These are phyloP conservation scores for Heliothis virescens DNA, from an alignment of 1,140 invertebrate species.

Conservation along the genomic window DNA sequence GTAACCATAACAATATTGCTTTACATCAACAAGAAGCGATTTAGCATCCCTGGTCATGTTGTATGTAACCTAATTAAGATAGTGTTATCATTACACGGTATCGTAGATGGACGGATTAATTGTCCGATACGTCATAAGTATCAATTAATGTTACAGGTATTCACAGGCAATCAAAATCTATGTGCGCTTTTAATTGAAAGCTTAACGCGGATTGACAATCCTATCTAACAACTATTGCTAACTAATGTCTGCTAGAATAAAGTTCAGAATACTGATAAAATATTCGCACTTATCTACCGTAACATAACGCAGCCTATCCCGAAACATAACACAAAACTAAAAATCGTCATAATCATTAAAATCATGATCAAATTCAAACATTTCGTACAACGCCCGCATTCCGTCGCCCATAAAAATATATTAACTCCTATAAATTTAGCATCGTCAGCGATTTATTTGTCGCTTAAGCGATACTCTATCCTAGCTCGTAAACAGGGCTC, in stretches of 20 bases:
- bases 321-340: slow-evolving; percentile 46
- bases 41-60: slow-evolving; percentile 19
- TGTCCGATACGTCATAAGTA: slow-evolving; percentile 27
- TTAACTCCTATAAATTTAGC: slow-evolving; percentile 77
- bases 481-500: slow-evolving; percentile 73
- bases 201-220: slow-evolving; percentile 6
- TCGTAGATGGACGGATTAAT: slow-evolving; percentile 26
- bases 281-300: background rate
- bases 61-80: slow-evolving; percentile 29
- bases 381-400: slow-evolving; percentile 60
- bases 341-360: slow-evolving; percentile 59
- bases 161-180: slow-evolving; percentile 15
- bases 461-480: slow-evolving; percentile 72
- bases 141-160: slow-evolving; percentile 2
- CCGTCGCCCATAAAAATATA: slow-evolving; percentile 73
- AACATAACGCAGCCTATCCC: slow-evolving; percentile 16
- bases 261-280: background rate
- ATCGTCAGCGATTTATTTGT: slow-evolving; percentile 76
- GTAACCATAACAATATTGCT: too few relatives aligned
- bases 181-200: slow-evolving; percentile 11
- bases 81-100: slow-evolving; percentile 8
- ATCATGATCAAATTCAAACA: slow-evolving; percentile 60
- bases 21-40: background rate
- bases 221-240: background rate
- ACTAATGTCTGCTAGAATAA: background rate